Percentiles rank a stretch among this genome's conserved stretches.
phyloP scores from a whole-genome alignment of 2,888 invertebrate species.

The Brachycybe producta region DNA sequence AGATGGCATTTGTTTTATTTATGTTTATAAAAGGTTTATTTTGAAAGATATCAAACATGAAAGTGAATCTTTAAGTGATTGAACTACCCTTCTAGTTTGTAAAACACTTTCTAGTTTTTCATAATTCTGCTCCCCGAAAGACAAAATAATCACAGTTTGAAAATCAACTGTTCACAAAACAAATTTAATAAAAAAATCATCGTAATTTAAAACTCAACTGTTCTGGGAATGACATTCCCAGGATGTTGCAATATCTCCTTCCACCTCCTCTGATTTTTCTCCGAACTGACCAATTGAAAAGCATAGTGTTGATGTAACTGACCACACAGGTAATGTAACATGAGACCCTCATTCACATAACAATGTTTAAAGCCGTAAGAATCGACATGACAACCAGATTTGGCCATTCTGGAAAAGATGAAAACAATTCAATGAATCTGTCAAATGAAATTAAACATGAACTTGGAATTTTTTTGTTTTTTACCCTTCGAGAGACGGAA shows the following conservation, averaged over 20 bases:
- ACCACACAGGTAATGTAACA: constrained; percentile 40
- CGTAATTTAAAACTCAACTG: constrained; percentile 11
- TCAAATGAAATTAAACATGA: constrained; percentile 2
- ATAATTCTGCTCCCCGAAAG: no score
- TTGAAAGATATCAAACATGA: no score
- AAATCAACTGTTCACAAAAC: no score
- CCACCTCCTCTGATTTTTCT: constrained; percentile 28
- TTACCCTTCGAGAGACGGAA: constrained; percentile 39
- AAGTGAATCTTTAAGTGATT: no score
- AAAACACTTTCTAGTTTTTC: no score
- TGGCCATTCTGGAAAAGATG: constrained; percentile 28
- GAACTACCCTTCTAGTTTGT: no score
- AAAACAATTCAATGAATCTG: background rate
- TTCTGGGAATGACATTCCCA: constrained; percentile 7
- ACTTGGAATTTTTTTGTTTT: no score
- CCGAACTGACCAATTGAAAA: constrained; percentile 29
- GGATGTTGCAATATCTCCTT: constrained; percentile 11
- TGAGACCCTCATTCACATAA: constrained; percentile 34
- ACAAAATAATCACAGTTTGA: no score
- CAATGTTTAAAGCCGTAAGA: constrained; percentile 39
- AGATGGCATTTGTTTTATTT: no score
- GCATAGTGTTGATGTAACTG: constrained; percentile 37
- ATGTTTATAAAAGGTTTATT: no score
- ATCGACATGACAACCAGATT: constrained; percentile 38
- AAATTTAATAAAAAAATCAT: background rate